Evolutionary conservation across 1,140 invertebrate species (phyloP), one percentile per base, ranked within the genome.

Genomic region (Temnothorax nylanderi): DNA sequence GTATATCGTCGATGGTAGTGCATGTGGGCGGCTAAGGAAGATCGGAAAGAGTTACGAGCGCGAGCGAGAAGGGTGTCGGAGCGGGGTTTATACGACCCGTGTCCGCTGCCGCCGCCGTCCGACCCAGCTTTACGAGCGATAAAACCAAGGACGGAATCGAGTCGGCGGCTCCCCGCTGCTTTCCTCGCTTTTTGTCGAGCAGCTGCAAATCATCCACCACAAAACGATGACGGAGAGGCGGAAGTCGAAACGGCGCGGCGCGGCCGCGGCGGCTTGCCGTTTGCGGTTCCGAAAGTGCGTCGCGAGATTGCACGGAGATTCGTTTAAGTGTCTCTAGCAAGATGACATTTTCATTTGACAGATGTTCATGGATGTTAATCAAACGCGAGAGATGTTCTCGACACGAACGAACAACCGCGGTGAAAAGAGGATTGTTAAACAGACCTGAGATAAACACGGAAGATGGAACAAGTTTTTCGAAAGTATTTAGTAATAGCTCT

Each of bases 61-160:
- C 56, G 77, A 84, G 56, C 77, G 85, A 64, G 77, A 41, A 71
- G 60, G 75, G 80, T 86, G 88, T 89, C 85, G 75, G 44, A 37
- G 21, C 37, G 62, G 49, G 51, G 85, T 90, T 90, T 90, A 90
- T 90, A 32, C 76, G 21, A 65, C 51, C 56, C 47, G 62, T 44
- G 69, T 37, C 32, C 49, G 75, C 76, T 41, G 58, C 26, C 47
- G 41, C 11, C 56, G 32, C 32, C 10, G n/a, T 18, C 44, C 58
- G 51, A 80, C 47, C 80, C 51, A 49, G 89, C 54, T 91, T 91
- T 90, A 91, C 78, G 90, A 90, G 89, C 90, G 84, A 91, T 91
- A 91, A 91, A 91, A 87, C 67, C 49, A 44, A 81, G 62, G 62
- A 82, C 88, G 47, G 74, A 71, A 51, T 75, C 75, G 65, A 44